Base-by-base conservation (phyloP, 2,888 invertebrate species). In the Archaeoteleia sp. region DNA sequence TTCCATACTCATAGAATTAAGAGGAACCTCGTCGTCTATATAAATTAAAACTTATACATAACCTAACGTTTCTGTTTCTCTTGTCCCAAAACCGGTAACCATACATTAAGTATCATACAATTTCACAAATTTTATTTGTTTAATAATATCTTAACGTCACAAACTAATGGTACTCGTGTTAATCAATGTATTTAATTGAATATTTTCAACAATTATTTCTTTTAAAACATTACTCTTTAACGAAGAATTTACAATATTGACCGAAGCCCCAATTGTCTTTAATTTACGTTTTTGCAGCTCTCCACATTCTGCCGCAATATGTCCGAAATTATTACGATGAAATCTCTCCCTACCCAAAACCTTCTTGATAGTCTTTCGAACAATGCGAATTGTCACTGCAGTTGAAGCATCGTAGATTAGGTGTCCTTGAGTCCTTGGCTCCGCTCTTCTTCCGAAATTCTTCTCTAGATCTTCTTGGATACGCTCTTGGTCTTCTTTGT, bases 381-480 rank as follows among this genome's bases (percentile, higher is more conserved):
- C 1, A 8, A 12, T 48, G 35, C 1, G 23, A 32, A 9, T 1
- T 35, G 1, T 6, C 4, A 12, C 46, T 34, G 20, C 46, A 48
- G 12, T 48, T 48, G 8, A 17, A 48, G 10, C 46, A 48, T 6
- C 30, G 35, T n/a, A n/a, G n/a, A n/a, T n/a, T n/a, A n/a, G n/a
- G 9, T 9, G 2, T 23, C 8, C 2, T 42, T n/a, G 8, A 25
- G 12, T 4, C 10, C 14, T 5, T 43, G 5, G n/a, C 23, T 25
- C 10, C 5, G 12, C 35, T 6, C 7, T 42, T 32, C 1, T 2
- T 8, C 23, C 2, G 6, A 13, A n/a, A 12, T 15, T 8, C 15
- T 34, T 27, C 37, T 29, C 4, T 15, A 10, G 15, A 10, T 25
- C 9, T 8, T 37, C 8, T 6, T 14, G n/a, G 34, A 2, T 25